A percentile compares a stretch with the other conserved stretches of the same genome.
Evolutionary conservation across 2,888 invertebrate species (phyloP).

Genomic region (Apamea sordens): DNA sequence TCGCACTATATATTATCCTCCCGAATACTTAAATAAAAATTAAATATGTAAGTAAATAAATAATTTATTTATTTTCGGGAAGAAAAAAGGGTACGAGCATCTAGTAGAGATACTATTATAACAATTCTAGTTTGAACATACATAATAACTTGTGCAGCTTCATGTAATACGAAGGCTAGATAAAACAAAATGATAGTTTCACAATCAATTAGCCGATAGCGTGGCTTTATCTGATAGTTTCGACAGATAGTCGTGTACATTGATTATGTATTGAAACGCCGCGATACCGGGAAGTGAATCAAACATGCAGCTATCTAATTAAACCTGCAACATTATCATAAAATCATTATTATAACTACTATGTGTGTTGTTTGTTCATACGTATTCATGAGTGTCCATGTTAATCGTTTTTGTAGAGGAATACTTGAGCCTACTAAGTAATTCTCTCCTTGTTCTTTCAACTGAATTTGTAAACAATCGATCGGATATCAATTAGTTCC

Average conservation of each 20-base stretch:
- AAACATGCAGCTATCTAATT: constrained; percentile 25
- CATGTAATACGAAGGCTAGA: constrained; percentile 31
- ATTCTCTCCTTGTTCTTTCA: not conserved
- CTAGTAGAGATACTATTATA: not conserved
- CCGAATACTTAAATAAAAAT: not conserved
- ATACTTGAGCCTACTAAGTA: not conserved
- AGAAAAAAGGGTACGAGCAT: not conserved
- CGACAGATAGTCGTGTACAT: constrained; percentile 36
- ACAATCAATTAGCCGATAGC: constrained; percentile 59
- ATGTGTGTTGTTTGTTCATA: not conserved
- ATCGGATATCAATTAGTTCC: not conserved
- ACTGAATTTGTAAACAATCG: not conserved
- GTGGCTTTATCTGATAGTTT: constrained; percentile 45
- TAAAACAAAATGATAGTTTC: constrained; percentile 33
- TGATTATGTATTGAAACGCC: constrained; percentile 31
- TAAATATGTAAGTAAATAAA: too few relatives aligned
- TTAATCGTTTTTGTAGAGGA: constrained; percentile 4
- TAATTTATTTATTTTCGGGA: not conserved
- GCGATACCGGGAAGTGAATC: constrained; percentile 23
- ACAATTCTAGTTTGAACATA: constrained; percentile 5
- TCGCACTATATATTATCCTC: not conserved
- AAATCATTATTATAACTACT: not conserved
- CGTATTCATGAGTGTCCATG: not conserved
- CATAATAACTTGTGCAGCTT: constrained; percentile 21
- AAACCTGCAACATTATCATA: constrained; percentile 9